Percentiles rank a stretch among this genome's conserved stretches.
phyloP scores from a whole-genome alignment of 2,888 invertebrate genomes.

The Myopa testacea region DNA sequence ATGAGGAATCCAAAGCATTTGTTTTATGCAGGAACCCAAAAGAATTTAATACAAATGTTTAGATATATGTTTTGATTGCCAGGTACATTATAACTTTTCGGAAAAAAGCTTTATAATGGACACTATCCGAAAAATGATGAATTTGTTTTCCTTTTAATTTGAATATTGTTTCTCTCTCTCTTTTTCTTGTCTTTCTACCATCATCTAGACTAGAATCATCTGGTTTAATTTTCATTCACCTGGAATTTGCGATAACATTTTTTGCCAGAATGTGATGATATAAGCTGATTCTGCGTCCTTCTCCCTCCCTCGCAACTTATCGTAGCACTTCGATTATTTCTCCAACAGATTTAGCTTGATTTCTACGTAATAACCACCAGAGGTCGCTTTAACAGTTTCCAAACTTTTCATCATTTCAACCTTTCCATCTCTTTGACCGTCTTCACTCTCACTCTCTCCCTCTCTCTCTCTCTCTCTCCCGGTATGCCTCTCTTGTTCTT shows the following conservation, averaged over 20 bases:
- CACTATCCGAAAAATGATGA: too few species aligned
- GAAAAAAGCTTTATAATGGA: too few species aligned
- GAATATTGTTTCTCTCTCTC: background rate
- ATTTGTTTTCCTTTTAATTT: too few species aligned
- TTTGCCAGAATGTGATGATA: background rate
- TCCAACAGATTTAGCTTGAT: conserved; percentile 12
- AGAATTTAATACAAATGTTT: too few species aligned
- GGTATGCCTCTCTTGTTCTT: background rate
- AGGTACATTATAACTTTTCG: too few species aligned
- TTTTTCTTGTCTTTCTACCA: background rate
- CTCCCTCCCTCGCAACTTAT: background rate
- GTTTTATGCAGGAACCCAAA: too few species aligned
- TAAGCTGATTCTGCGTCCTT: background rate
- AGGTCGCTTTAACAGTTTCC: conserved; percentile 27
- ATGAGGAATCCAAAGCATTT: too few species aligned
- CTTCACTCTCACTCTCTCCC: background rate
- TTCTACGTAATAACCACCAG: conserved; percentile 12
- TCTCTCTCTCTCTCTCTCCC: background rate
- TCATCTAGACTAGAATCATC: too few species aligned
- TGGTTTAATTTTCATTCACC: too few species aligned
- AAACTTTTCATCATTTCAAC: conserved; percentile 6
- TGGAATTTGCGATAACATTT: background rate
- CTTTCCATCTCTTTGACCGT: background rate
- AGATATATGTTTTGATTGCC: too few species aligned
- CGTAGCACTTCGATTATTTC: conserved; percentile 19